A percentile compares a stretch with the other conserved stretches of the same genome.
Conservation (phyloP, 2,888 invertebrate genomes). For the Eudasyphora cyanicolor region DNA sequence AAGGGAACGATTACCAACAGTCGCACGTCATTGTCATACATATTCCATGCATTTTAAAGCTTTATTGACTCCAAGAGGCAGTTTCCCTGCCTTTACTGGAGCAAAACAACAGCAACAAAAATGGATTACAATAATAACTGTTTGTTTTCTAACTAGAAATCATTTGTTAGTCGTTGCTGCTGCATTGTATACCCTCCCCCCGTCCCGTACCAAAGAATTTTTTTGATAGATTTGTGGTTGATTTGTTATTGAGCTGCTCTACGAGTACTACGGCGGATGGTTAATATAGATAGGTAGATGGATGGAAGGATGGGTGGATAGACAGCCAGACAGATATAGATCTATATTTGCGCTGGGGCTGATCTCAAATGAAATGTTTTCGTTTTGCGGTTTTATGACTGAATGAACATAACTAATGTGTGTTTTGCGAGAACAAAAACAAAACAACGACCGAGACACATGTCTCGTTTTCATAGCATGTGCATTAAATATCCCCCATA, state of each 20-base stretch:
- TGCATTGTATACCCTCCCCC: slow-evolving; percentile 25
- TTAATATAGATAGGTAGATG: background rate
- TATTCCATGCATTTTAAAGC: background rate
- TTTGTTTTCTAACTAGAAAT: slow-evolving; percentile 2
- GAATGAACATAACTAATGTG: slow-evolving; percentile 69
- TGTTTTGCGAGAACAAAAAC: background rate
- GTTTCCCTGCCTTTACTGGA: background rate
- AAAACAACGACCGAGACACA: background rate
- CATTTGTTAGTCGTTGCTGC: slow-evolving; percentile 13
- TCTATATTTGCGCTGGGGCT: slow-evolving; percentile 30
- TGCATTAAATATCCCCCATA: slow-evolving; percentile 60
- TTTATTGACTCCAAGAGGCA: background rate
- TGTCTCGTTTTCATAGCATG: slow-evolving; percentile 59
- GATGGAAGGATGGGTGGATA: background rate
- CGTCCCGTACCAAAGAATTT: slow-evolving; percentile 18
- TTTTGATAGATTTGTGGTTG: slow-evolving; percentile 52
- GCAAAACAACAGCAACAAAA: background rate
- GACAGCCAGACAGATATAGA: slow-evolving; percentile 25
- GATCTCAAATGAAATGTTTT: slow-evolving; percentile 59
- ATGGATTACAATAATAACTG: background rate
- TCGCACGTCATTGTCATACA: background rate
- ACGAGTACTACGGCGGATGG: background rate
- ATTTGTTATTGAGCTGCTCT: slow-evolving; percentile 59
- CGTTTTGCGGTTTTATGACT: slow-evolving; percentile 70
- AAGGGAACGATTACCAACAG: background rate